Percentiles rank a stretch among this genome's conserved stretches.
phyloP scores from a whole-genome alignment of 2,888 invertebrate species.

The Hipparchia semele region DNA sequence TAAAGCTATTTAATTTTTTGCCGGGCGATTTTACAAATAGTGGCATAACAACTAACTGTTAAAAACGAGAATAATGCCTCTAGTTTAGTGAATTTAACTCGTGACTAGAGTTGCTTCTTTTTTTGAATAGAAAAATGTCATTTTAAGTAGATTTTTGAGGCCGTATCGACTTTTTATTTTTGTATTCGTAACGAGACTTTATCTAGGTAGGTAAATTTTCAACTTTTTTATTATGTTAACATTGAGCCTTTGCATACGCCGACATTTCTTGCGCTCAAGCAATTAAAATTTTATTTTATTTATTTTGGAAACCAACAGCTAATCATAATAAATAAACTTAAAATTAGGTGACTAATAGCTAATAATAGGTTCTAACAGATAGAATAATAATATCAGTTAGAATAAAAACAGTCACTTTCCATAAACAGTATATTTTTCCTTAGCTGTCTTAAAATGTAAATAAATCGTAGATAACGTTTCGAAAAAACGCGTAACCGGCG shows the following conservation, averaged over 20 bases:
- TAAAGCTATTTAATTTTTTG: conserved; percentile 20
- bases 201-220: neutral
- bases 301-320: no score
- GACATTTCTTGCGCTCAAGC: no score
- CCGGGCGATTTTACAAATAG: conserved; percentile 13
- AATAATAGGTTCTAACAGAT: no score
- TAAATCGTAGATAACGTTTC: no score
- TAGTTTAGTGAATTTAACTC: conserved; percentile 9
- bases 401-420: no score
- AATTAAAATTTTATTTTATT: no score
- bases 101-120: conserved; percentile 8
- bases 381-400: no score
- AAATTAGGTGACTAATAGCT: no score
- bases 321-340: no score
- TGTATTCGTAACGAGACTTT: neutral
- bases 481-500: no score
- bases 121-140: conserved; percentile 16
- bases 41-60: conserved; percentile 20
- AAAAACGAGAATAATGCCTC: neutral
- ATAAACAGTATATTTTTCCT: no score
- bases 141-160: neutral
- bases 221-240: neutral
- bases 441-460: no score
- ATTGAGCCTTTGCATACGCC: neutral
- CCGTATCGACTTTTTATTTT: neutral